Base-by-base conservation (phyloP, 2,888 invertebrate genomes). In the Osmoderma eremita region DNA sequence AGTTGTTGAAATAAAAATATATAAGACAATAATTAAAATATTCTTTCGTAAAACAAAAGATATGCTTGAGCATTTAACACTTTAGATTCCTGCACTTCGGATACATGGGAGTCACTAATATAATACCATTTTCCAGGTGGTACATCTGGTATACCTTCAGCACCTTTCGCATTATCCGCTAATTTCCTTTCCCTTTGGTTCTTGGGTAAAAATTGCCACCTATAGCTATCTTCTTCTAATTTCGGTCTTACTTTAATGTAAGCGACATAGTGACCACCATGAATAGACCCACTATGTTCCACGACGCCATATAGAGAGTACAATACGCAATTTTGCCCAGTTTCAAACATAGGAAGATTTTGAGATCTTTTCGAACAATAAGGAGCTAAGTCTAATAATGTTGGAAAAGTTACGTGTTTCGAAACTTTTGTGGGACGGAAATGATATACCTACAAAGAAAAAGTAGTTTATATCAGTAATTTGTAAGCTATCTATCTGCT, bases 231-330 rank as follows among this genome's bases (percentile, higher is more conserved):
- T 0, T 85, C 79, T 30, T 84, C 82, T 38, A 91, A 80, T 5
- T 87, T 86, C 17, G 86, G 82, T n/a, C 92, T 84, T 6, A 94
- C 92, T 84, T 97, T 97, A 1, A 98, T 94, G 78, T 95, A 98
- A 4, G 98, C 96, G 0, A 96, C 94, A 79, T 99, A 99, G 79
- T 93, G 93, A 22, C 93, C 93, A 38, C 95, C 94, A 77, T 92
- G 91, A 80, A 98, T 88, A 2, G 92, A 90, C 0, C 98, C 98
- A 63, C 92, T 91, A 79, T 99, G 98, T 78, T 95, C 96, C 1
- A 98, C 97, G 0, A 99, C 91, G 0, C 97, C 98, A 77, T 97
- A 99, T 62, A 99, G 84, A 0, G 95, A 90, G 81, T 98, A 98
- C 24, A 94, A 82, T 0, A 64, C 79, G 66, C 78, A 76, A 2